Conservation (phyloP, 2,888 invertebrate genomes). For the Orgyia antiqua region DNA sequence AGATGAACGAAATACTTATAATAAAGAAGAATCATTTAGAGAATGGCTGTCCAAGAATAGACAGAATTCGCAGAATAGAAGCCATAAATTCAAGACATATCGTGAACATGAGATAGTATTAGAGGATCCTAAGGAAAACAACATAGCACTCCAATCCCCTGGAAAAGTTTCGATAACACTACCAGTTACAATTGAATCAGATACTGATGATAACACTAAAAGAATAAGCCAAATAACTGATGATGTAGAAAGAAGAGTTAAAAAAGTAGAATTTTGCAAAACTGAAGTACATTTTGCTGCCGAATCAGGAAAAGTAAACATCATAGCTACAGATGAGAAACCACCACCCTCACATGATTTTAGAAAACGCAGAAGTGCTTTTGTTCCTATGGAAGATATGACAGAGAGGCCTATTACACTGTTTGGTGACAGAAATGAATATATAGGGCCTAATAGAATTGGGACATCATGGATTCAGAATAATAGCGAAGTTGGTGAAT, state of each 20-base stretch:
- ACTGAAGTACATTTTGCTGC: constrained; percentile 93
- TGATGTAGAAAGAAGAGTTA: constrained; percentile 72
- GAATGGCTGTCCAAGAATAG: constrained; percentile 66
- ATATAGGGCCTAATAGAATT: constrained; percentile 28
- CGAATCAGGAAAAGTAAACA: constrained; percentile 90
- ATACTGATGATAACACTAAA: constrained; percentile 32
- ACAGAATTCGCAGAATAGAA: constrained; percentile 40
- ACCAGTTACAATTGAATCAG: constrained; percentile 50
- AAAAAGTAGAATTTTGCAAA: constrained; percentile 92
- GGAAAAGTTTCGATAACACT: constrained; percentile 65
- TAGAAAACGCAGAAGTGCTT: constrained; percentile 81
- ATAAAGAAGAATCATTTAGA: constrained; percentile 55
- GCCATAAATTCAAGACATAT: constrained; percentile 39
- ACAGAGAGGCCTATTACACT: constrained; percentile 79
- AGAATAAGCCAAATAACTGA: constrained; percentile 42
- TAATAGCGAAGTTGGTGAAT: constrained; percentile 51
- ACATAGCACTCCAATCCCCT: constrained; percentile 54
- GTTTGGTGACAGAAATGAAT: constrained; percentile 75
- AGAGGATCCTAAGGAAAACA: constrained; percentile 45
- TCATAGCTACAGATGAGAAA: constrained; percentile 92
- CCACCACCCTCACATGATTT: constrained; percentile 91
- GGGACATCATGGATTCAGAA: constrained; percentile 27
- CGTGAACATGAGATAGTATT: constrained; percentile 42
- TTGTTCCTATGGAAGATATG: constrained; percentile 60
- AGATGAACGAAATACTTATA: constrained; percentile 34